Base-by-base conservation (phyloP, 1,140 invertebrate genomes). In the Trichonephila inaurata region DNA sequence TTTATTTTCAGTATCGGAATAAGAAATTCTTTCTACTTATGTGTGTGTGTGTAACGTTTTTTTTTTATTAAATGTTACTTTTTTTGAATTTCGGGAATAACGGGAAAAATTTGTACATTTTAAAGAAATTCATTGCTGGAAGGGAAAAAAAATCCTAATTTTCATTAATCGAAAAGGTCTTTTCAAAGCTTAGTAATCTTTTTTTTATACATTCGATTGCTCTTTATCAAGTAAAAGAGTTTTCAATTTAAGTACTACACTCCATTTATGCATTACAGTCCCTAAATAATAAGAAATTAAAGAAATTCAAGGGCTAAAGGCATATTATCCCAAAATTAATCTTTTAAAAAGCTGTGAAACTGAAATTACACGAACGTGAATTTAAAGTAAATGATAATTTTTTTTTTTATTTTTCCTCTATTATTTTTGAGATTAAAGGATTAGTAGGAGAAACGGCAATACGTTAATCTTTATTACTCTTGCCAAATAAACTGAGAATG, bases 1-100 rank as follows among this genome's bases (percentile, higher is more conserved):
- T 60, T 83, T n/a, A 58, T 83, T 58, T 83, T 83, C 21, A 83
- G 82, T 77, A 77, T 77, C 72, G 72, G 10, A 77, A 77, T 33
- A 28, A 33, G 14, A 18, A 77, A 77, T 40, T 33, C 24, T 69
- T 69, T 66, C n/a, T 66, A 77, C 33, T 77, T 77, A 18, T 77
- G n/a, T n/a, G n/a, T n/a, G n/a, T n/a, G n/a, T n/a, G n/a, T 77
- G 33, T 40, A 6, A 33, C 28, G 72, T 18, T 14, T 77, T 77
- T 77, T 77, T 77, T 77, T n/a, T n/a, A n/a, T n/a, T n/a, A n/a
- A 40, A 77, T 77, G 24, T 33, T 77, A n/a, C 33, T 14, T 19
- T 77, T 77, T 19, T 77, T 33, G 18, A 77, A 18, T 33, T 77
- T 33, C 28, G 16, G 24, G 1, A 33, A 72, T 28, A 72, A 72